Evolutionary conservation across 2,797 vertebrate genomes (phyloP).

Genomic region (Enteromius afrohamiltoni): DNA sequence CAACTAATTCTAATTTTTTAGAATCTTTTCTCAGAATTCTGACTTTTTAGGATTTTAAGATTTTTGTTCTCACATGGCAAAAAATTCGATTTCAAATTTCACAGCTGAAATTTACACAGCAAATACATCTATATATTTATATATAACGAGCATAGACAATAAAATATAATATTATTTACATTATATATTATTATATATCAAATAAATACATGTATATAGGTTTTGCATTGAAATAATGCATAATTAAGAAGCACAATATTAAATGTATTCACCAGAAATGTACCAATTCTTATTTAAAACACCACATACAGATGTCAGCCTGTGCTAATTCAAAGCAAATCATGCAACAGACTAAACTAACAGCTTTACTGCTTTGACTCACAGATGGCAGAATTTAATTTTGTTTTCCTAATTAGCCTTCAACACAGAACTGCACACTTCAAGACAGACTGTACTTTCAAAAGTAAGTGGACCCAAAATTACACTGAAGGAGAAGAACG

Average conservation of each 20-base stretch:
- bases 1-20: background rate
- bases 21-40: background rate
- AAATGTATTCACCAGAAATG: background rate
- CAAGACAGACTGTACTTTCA: background rate
- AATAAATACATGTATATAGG: too few relatives aligned
- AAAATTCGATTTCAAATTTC: background rate
- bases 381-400: background rate
- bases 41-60: background rate
- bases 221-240: background rate
- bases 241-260: background rate
- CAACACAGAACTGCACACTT: slow-evolving; percentile 2
- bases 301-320: slow-evolving; percentile 14
- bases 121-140: too few relatives aligned
- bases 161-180: background rate
- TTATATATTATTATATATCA: too few relatives aligned
- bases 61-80: background rate
- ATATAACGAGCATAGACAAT: background rate
- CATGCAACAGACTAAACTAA: background rate
- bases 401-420: background rate
- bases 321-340: background rate
- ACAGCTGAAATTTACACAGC: too few relatives aligned
- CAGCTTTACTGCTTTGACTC: slow-evolving; percentile 13
- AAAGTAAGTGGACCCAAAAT: background rate
- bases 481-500: background rate
- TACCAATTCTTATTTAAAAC: background rate